These are phyloP conservation scores for Neocrepidodera transversa DNA, from an alignment of 2,888 invertebrate genomes.

Conservation along the genomic window DNA sequence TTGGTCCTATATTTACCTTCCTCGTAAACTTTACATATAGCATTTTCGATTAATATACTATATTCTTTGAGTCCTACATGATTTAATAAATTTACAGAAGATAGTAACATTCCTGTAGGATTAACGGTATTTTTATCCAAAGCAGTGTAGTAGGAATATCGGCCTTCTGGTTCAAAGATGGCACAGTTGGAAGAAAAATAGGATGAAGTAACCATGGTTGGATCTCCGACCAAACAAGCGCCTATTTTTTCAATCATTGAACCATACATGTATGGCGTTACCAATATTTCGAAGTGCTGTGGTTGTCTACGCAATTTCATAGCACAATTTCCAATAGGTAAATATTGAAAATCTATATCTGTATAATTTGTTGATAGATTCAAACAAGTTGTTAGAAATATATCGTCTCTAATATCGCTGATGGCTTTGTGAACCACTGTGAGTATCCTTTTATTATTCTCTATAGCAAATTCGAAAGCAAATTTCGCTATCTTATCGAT, in stretches of 20 bases:
- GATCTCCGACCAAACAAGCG: neutral
- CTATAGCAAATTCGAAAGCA: slow-evolving; percentile 97
- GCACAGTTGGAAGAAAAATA: neutral
- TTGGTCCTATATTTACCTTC: neutral
- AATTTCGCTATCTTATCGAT: slow-evolving; percentile 97
- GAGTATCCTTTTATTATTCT: slow-evolving; percentile 91
- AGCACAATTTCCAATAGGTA: slow-evolving; percentile 4
- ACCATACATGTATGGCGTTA: slow-evolving; percentile 1
- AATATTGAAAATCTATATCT: neutral
- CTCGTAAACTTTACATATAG: neutral
- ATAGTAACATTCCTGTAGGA: neutral
- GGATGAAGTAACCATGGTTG: neutral
- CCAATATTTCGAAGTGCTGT: neutral
- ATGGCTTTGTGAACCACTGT: slow-evolving; percentile 99
- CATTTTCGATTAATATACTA: neutral
- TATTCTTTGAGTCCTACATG: neutral
- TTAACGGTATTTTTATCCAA: neutral
- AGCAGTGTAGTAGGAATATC: neutral
- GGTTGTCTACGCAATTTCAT: neutral
- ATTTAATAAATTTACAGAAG: slow-evolving; percentile 4
- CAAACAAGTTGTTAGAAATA: slow-evolving; percentile 88
- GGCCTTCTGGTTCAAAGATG: neutral
- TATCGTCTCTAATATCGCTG: slow-evolving; percentile 97
- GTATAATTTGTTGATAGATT: slow-evolving; percentile 69
- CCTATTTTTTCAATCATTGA: neutral